Percentiles rank a stretch among this genome's conserved stretches.
Conservation (phyloP, 1,140 invertebrate genomes). For the Drosophila murphyi region DNA sequence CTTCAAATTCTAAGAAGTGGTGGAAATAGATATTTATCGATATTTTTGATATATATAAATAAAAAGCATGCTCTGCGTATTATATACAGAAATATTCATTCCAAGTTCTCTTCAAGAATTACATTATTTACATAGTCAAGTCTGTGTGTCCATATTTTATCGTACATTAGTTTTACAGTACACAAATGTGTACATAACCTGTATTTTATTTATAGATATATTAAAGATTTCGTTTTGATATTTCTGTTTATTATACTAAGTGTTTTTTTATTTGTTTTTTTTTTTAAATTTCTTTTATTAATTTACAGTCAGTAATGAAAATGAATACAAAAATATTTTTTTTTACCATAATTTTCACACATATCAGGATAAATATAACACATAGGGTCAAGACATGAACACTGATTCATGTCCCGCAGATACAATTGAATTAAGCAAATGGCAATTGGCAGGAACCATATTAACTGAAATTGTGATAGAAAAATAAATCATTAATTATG, state of each 20-base stretch:
- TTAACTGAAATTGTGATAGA: constrained; percentile 17
- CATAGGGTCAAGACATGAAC: constrained; percentile 38
- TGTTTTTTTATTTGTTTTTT: constrained; percentile 43
- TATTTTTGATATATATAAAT: not conserved
- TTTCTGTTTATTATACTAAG: constrained; percentile 11
- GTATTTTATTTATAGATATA: constrained; percentile 1
- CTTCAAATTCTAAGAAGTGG: not conserved
- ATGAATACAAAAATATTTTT: constrained; percentile 65
- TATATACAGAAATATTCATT: not conserved
- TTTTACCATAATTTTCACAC: constrained; percentile 47
- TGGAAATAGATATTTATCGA: not conserved
- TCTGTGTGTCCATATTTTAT: too few species aligned
- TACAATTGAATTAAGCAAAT: constrained; percentile 50
- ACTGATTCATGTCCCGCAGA: constrained; percentile 22
- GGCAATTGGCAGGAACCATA: constrained; percentile 35
- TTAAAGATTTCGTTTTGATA: not conserved
- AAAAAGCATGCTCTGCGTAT: not conserved
- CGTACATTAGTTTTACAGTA: too few species aligned
- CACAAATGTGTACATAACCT: not conserved
- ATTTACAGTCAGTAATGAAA: constrained; percentile 70
- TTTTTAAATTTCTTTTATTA: constrained; percentile 62
- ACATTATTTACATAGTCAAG: not conserved
- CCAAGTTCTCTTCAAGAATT: too few species aligned
- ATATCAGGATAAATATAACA: constrained; percentile 51
- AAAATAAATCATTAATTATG: not conserved